Evolutionary conservation across 2,888 invertebrate species (phyloP).

Genomic region (Aethes cnicana): DNA sequence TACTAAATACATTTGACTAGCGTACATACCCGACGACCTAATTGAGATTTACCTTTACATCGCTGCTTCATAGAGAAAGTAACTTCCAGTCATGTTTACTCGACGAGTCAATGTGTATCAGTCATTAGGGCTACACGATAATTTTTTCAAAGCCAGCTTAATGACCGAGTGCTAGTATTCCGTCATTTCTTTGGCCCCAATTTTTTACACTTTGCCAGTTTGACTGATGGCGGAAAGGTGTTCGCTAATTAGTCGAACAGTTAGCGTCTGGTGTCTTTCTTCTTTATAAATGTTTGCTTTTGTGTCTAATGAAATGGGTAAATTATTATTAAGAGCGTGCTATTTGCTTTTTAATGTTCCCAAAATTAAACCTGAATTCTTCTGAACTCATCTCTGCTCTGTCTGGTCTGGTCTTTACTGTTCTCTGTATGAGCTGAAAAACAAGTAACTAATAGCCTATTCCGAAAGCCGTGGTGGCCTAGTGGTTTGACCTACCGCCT

Average conservation of each 20-base stretch:
- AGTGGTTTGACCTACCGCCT: too few species aligned
- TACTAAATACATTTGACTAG: conserved; percentile 29
- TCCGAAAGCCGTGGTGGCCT: too few species aligned
- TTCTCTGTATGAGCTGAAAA: too few species aligned
- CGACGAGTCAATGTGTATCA: not conserved
- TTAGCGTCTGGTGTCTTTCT: conserved; percentile 48
- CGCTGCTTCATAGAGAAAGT: not conserved
- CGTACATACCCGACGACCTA: conserved; percentile 14
- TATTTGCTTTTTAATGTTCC: too few species aligned
- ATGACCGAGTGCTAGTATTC: conserved; percentile 39
- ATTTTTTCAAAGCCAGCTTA: conserved; percentile 37
- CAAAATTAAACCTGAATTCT: too few species aligned
- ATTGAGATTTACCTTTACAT: not conserved
- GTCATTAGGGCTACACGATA: not conserved
- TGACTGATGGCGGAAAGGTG: conserved; percentile 64
- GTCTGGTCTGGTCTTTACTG: too few species aligned
- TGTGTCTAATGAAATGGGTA: conserved; percentile 1
- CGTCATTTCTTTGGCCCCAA: conserved; percentile 44
- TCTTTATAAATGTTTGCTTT: conserved; percentile 34
- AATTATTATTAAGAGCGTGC: too few species aligned
- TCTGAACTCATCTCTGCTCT: too few species aligned
- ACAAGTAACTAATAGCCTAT: too few species aligned
- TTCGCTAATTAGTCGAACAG: conserved; percentile 60
- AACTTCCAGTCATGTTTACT: not conserved
- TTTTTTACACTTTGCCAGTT: conserved; percentile 51